Base-by-base conservation (phyloP, 2,797 vertebrate genomes). In the Rhinichthys osculus region DNA sequence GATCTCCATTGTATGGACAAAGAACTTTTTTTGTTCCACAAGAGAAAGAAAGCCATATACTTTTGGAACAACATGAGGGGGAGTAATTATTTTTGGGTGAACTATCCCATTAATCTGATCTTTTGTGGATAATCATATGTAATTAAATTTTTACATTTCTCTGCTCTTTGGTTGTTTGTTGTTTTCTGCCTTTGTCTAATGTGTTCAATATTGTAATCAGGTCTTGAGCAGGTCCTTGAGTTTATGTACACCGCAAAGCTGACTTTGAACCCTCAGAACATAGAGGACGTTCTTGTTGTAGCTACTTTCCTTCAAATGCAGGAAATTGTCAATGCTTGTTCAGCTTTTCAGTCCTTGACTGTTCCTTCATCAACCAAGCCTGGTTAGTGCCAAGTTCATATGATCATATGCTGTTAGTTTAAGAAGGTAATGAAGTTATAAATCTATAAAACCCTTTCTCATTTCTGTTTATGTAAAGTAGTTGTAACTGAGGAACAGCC, bases 211-310 rank as follows among this genome's bases (percentile, higher is more conserved):
- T 78, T 90, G 3, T 50, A 89, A 72, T 70, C 93, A 99, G 98
- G 98, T 91, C 93, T 99, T 91, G 97, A 97, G 16, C 98, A 98
- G 82, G 96, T 99, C 42, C 91, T 99, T 92, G 98, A 99, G 89
- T 99, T 99, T 89, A 99, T 99, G 98, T 99, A 99, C 95, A 99
- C 98, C 0, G 97, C 97, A 52, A 98, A 97, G 92, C 95, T 99
- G 84, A 97, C 89, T 92, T 92, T 99, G 67, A 97, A 92, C 89
- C 91, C 95, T 0, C 97, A 98, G 89, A 99, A 99, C 0, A 95
- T 98, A 78, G 97, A 98, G 17, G 98, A 99, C 0, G 98, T 99
- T 78, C 85, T 98, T 90, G 96, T 97, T 0, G 98, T 99, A 81
- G 98, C 98, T 0, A 97, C 96, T 59, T 99, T 99, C 90, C 95